Conservation (phyloP, 2,113 vertebrate genomes). For the Ciconia boyciana region DNA sequence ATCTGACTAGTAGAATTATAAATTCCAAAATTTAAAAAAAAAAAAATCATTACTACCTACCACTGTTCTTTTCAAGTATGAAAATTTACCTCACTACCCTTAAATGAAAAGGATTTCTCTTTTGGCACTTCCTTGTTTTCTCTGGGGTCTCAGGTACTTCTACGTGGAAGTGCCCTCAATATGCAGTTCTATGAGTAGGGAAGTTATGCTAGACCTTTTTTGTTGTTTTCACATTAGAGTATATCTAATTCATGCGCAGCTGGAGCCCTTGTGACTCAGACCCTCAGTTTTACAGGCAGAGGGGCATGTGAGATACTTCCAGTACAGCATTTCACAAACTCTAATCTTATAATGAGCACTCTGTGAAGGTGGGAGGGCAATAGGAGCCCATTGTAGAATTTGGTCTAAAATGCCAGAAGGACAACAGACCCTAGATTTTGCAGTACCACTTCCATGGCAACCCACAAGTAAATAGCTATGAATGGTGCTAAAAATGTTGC, state of each 20-base stretch:
- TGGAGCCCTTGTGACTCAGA: neutral
- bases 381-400: neutral
- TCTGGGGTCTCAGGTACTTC: neutral
- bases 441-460: neutral
- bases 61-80: neutral
- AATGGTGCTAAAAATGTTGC: neutral
- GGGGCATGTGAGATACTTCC: neutral
- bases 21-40: neutral
- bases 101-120: neutral
- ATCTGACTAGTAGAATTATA: neutral
- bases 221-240: neutral
- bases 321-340: neutral
- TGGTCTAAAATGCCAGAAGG: neutral
- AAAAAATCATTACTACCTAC: neutral
- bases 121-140: neutral
- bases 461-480: neutral
- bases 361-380: neutral
- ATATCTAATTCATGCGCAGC: neutral
- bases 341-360: accelerated
- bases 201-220: neutral
- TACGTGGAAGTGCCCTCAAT: neutral
- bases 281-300: neutral
- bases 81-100: neutral
- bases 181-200: neutral
- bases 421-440: neutral